Base-by-base conservation (phyloP, 2,888 invertebrate species). In the Xestia ashworthii region DNA sequence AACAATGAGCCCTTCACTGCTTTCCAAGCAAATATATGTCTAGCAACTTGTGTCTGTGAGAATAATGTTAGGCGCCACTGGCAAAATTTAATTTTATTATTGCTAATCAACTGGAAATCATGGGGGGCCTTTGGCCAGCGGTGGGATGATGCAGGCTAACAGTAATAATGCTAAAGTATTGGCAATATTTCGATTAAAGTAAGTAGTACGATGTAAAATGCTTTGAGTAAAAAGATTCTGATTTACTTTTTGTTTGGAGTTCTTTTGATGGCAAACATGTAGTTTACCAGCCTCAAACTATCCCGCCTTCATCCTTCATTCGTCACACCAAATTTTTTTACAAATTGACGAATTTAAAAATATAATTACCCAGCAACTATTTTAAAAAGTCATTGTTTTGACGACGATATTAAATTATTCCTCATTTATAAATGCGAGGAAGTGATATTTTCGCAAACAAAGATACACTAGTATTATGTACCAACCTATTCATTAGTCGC, bases 381-480 rank as follows among this genome's bases (percentile, higher is more conserved):
- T n/a, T 32, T 50, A 62, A 75, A 38, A 25, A 68, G 68, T 81
- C 60, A 78, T 82, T 53, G 46, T 71, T 58, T 6, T 68, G 72
- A 58, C 50, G 60, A 72, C 67, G 82, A 32, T 68, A 46, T 53
- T 19, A 5, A n/a, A 16, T 46, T n/a, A 14, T 76, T 76, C 25
- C 69, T 19, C 53, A 58, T 55, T 70, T 46, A 60, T 72, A 41
- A 67, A 46, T n/a, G 48, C 60, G 50, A 68, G 85, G 85, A 81
- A 81, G 53, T 71, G 22, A 53, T 50, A 53, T 66, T 72, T 68
- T 44, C 48, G 19, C 25, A 25, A 62, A 58, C 46, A 60, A 38
- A 53, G n/a, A 62, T 58, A 66, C 46, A 22, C 72, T 72, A 76
- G n/a, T 81, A 81, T 77, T 85, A 72, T 71, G n/a, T 81, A 60